Evolutionary conservation across 1,140 invertebrate genomes (phyloP), one percentile per base, ranked within the genome.

Genomic region (Macrobrachium rosenbergii): DNA sequence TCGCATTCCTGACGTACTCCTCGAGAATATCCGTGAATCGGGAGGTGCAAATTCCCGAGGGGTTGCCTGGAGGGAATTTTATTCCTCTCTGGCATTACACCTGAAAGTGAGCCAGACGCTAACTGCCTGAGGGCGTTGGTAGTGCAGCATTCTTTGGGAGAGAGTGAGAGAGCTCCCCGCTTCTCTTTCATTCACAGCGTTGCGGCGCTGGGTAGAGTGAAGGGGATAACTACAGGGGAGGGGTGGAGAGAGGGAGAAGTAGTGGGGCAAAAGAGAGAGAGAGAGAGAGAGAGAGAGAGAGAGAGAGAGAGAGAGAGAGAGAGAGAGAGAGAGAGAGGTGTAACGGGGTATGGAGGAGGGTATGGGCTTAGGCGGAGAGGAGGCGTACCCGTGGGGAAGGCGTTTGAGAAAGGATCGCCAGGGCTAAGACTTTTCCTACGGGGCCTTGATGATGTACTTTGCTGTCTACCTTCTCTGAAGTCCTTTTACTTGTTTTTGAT

Each of bases 131-230:
- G 78, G 67, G 67, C 37, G 67, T 43, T 75, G 58, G 45, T 83
- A 69, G 82, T 60, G 82, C 45, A 37, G 82, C 82, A 83, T 83
- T 83, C 82, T 83, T 83, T 67, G 23, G 60, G 82, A 83, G 82
- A 83, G 82, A 83, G 82, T 75, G 82, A 58, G n/a, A 59, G 69
- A 52, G 52, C 52, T 8, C 52, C 6, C 6, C 52, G 72, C 69
- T 83, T 83, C 82, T 83, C 82, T 83, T 83, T 83, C 82, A 83
- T 83, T 83, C 82, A 83, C 82, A 83, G 82, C 82, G 82, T 16
- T 58, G 82, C 60, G 82, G 82, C 82, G 58, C 67, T 83, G 58
- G 82, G 45, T 52, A 72, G 82, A 60, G 81, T 72, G 81, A 83
- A 77, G 73, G 81, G 37, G 81, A 14, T 63, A 59, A 17, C 6